phyloP scores from a whole-genome alignment of 2,797 vertebrate genomes.

The Dipus sagitta region DNA sequence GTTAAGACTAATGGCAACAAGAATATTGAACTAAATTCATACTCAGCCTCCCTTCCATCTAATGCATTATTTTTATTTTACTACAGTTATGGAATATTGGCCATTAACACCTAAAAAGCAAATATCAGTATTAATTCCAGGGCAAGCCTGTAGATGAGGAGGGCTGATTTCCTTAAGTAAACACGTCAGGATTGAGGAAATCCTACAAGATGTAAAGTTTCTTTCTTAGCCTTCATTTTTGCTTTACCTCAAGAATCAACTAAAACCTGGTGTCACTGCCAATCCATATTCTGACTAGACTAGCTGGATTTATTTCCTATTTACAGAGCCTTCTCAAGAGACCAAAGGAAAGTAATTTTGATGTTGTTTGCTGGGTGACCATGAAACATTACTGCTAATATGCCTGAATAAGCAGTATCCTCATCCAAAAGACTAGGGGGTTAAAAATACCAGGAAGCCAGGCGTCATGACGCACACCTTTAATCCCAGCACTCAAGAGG shows the following conservation, averaged over 20 bases:
- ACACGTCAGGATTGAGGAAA: slow-evolving; percentile 22
- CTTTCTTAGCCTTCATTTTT: slow-evolving; percentile 46
- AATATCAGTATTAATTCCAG: slow-evolving; percentile 22
- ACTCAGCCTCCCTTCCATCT: slow-evolving; percentile 2
- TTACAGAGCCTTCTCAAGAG: not conserved
- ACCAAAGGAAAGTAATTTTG: not conserved
- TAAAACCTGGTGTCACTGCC: slow-evolving; percentile 14
- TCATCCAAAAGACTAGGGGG: slow-evolving; percentile 34
- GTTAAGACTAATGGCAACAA: slow-evolving; percentile 6
- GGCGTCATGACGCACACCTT: too few species aligned
- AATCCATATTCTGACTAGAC: slow-evolving; percentile 4
- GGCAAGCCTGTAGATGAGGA: not conserved
- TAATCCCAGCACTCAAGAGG: too few species aligned
- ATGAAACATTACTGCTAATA: slow-evolving; percentile 29
- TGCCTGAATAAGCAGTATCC: not conserved
- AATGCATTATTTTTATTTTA: slow-evolving; percentile 12
- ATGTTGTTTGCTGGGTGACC: not conserved
- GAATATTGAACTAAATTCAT: slow-evolving; percentile 51
- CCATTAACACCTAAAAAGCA: slow-evolving; percentile 15
- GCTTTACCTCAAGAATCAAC: slow-evolving; percentile 35
- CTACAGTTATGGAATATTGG: not conserved
- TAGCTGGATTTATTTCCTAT: not conserved
- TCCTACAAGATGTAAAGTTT: not conserved
- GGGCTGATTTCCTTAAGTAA: slow-evolving; percentile 2
- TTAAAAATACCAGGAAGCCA: not conserved